Evolutionary conservation across 2,888 invertebrate species (phyloP).

Genomic region (Synergus gifuensis): DNA sequence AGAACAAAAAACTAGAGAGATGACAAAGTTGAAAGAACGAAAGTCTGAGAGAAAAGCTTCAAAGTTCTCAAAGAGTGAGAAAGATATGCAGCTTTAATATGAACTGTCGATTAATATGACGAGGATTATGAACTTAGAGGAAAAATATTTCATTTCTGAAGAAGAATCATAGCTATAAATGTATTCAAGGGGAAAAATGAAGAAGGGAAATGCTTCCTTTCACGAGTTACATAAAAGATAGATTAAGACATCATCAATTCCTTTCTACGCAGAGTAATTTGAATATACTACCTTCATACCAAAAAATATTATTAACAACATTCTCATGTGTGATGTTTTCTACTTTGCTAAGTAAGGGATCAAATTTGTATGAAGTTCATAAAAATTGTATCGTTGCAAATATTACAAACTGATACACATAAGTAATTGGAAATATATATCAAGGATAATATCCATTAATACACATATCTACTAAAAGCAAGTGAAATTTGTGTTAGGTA

Average conservation of each 20-base stretch:
- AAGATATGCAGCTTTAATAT: conserved; percentile 34
- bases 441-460: too few relatives aligned
- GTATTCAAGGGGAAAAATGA: conserved; percentile 6
- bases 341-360: too few relatives aligned
- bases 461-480: too few relatives aligned
- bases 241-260: not conserved
- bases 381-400: too few relatives aligned
- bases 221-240: not conserved
- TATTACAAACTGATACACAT: too few relatives aligned
- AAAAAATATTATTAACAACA: too few relatives aligned
- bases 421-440: too few relatives aligned
- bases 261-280: not conserved
- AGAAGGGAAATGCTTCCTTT: not conserved
- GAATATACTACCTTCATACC: too few relatives aligned
- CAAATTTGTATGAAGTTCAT: too few relatives aligned
- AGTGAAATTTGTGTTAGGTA: too few relatives aligned
- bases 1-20: conserved; percentile 1
- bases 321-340: too few relatives aligned
- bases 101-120: conserved; percentile 41
- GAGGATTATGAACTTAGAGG: conserved; percentile 33
- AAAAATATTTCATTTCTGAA: conserved; percentile 31
- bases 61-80: conserved; percentile 31
- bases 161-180: conserved; percentile 28
- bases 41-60: not conserved
- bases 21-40: not conserved